Base-by-base conservation (phyloP, 2,797 vertebrate species). In the Thalassophryne amazonica region DNA sequence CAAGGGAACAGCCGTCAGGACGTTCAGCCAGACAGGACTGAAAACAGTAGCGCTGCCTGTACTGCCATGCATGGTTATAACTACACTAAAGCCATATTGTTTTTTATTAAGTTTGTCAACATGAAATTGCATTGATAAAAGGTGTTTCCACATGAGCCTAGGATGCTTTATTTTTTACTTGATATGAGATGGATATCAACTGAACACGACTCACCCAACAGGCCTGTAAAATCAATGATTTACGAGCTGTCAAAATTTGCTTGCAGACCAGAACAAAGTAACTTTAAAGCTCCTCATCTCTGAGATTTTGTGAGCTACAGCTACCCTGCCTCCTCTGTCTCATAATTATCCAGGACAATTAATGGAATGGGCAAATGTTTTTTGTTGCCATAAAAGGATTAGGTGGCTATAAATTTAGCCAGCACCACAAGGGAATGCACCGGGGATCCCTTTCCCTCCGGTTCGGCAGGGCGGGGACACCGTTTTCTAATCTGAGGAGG, bases 321-420 rank as follows among this genome's bases (percentile, higher is more conserved):
- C n/a, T n/a, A n/a, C n/a, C n/a, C n/a, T n/a, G n/a, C n/a, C n/a
- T n/a, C n/a, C n/a, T n/a, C n/a, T n/a, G n/a, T n/a, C 19, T 52
- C 18, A 38, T 60, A 13, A 73, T 80, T 37, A 75, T 54, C 43
- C 63, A 14, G 25, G 32, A 63, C 73, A 69, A 88, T 85, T 81
- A 86, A 51, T 64, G 54, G 52, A 59, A 71, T 52, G 49, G 50
- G 56, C 29, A 31, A 43, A 51, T 51, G 53, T 52, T 80, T 73
- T 71, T 52, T 48, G 40, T 41, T 40, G 40, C 62, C 59, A 54
- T 89, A 87, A 89, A 83, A 70, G 57, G 68, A 90, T 88, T 90
- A 86, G 28, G 31, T 10, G 1, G 77, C 87, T 90, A 90, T 88
- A 89, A 90, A 90, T 90, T 89, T 60, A 46, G 53, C 37, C 25